Conservation (phyloP, 2,888 invertebrate species). For the Amorpha juglandis region DNA sequence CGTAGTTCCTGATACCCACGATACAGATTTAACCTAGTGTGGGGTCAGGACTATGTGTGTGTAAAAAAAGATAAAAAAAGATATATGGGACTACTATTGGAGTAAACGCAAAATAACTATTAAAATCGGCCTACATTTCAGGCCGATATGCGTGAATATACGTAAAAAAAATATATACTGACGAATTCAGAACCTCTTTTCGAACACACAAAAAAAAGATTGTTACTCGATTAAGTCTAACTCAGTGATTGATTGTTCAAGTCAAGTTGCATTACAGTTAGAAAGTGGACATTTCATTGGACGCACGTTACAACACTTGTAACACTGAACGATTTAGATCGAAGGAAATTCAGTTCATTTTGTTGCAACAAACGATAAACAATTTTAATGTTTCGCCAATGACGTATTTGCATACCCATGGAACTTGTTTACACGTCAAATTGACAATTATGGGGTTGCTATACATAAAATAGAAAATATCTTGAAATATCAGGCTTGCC, state of each 20-base stretch:
- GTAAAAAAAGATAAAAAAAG: too few species aligned
- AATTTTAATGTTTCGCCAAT: slow-evolving; percentile 43
- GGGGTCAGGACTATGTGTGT: too few species aligned
- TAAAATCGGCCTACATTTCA: too few species aligned
- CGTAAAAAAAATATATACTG: too few species aligned
- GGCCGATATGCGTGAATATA: too few species aligned
- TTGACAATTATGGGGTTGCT: slow-evolving; percentile 41
- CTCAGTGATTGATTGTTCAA: slow-evolving; percentile 9
- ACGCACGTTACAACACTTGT: slow-evolving; percentile 22
- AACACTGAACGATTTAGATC: slow-evolving; percentile 50
- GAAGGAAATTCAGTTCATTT: slow-evolving; percentile 47
- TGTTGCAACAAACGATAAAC: slow-evolving; percentile 42
- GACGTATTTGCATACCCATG: slow-evolving; percentile 45
- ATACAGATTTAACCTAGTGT: too few species aligned
- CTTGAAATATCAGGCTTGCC: too few species aligned
- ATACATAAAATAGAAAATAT: not conserved
- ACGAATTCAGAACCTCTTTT: too few species aligned
- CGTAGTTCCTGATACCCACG: too few species aligned
- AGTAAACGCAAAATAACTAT: too few species aligned
- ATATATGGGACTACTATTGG: too few species aligned
- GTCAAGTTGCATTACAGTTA: slow-evolving; percentile 22
- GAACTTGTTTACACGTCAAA: slow-evolving; percentile 59
- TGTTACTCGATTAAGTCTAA: slow-evolving; percentile 1
- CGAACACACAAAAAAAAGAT: too few species aligned
- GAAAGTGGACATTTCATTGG: slow-evolving; percentile 19